Base-by-base conservation (phyloP, 2,113 vertebrate genomes). In the Tachycineta bicolor region DNA sequence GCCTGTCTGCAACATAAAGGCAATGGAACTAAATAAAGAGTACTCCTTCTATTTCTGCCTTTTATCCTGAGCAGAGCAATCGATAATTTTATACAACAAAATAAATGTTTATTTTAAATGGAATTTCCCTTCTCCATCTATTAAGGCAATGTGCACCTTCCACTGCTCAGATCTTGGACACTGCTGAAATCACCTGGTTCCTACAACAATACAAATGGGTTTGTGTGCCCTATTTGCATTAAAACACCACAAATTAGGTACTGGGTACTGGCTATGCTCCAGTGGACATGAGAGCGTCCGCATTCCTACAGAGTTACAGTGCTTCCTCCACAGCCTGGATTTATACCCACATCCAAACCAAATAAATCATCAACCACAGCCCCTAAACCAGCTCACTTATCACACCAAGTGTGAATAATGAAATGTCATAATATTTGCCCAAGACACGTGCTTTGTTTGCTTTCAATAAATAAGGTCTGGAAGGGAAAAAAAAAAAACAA, bases 351-450 rank as follows among this genome's bases (percentile, higher is more conserved):
- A 78, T 92, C 94, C 93, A 95, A 89, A 29, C 83, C 8, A 91
- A 91, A 97, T 92, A 94, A 94, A 89, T 94, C 91, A 74, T 5
- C 28, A 24, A 75, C 52, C 68, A 28, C 5, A 5, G 47, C 55
- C 74, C 83, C 77, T 44, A 64, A 28, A 77, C 49, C 86, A 84
- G 49, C 83, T 83, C 86, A 37, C 91, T 96, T 88, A 92, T 74
- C 92, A 73, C 4, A 19, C 80, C 31, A 2, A 18, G 77, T 44
- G 77, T 33, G 77, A 91, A 69, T 47, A 83, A 93, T 33, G 28
- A 87, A 71, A 70, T 76, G 90, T 58, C 92, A 94, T 50, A 83
- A 73, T 58, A 63, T 93, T 92, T 87, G 80, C 44, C 58, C 68
- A 80, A 52, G 85, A 41, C 87, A 91, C 56, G 14, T 73, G 90